These are phyloP conservation scores for Psix sp. DNA, from an alignment of 1,140 invertebrate species.

Conservation along the genomic window DNA sequence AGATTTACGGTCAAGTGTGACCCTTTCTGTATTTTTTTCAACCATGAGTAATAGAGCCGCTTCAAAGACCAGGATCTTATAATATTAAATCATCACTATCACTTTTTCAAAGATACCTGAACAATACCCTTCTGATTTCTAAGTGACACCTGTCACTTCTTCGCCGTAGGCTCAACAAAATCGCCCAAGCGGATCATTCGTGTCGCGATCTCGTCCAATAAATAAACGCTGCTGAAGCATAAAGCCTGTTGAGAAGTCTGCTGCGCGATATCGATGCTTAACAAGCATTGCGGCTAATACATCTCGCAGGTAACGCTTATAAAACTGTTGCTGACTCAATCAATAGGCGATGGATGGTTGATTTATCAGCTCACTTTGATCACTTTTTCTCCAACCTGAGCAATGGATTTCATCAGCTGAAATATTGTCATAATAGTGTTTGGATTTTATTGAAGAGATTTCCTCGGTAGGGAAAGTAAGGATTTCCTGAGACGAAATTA, in stretches of 20 bases:
- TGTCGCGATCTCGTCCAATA: slow-evolving; percentile 35
- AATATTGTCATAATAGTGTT: too few species aligned
- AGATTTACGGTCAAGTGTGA: too few species aligned
- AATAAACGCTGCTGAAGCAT: slow-evolving; percentile 38
- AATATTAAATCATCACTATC: slow-evolving; percentile 9
- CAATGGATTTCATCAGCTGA: too few species aligned
- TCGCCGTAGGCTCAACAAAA: slow-evolving; percentile 10
- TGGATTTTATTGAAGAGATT: too few species aligned
- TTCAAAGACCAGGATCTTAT: too few species aligned
- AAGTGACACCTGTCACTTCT: slow-evolving; percentile 6
- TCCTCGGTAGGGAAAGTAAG: too few species aligned
- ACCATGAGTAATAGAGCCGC: too few species aligned
- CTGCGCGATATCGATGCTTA: slow-evolving; percentile 27
- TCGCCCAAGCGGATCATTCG: slow-evolving; percentile 20
- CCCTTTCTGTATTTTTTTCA: too few species aligned
- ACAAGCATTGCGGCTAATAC: slow-evolving; percentile 39
- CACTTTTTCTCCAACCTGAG: too few species aligned
- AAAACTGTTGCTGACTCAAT: slow-evolving; percentile 16
- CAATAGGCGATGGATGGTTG: too few species aligned
- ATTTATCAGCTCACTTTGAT: too few species aligned
- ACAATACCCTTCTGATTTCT: slow-evolving; percentile 9
- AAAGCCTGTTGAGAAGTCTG: slow-evolving; percentile 29
- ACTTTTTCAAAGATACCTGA: slow-evolving; percentile 1
- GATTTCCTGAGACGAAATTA: too few species aligned
- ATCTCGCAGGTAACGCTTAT: slow-evolving; percentile 32